Conservation (phyloP, 2,888 invertebrate genomes). For the Chloromyia formosa region DNA sequence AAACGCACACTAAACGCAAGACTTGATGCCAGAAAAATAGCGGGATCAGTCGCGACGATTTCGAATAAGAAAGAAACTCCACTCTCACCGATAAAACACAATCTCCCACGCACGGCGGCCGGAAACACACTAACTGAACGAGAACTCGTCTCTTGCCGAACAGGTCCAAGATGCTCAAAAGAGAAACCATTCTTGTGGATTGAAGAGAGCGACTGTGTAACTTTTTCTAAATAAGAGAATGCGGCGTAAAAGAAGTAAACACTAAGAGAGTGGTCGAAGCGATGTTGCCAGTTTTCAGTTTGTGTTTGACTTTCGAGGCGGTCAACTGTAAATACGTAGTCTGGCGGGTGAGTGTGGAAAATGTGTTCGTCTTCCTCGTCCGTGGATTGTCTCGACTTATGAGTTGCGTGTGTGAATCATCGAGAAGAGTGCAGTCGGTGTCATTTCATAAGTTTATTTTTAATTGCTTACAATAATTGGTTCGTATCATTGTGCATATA, state of each 20-base stretch:
- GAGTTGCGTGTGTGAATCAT: too few species aligned
- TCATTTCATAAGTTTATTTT: too few species aligned
- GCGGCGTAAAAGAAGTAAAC: neutral
- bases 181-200: neutral
- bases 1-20: neutral
- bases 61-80: neutral
- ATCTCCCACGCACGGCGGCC: conserved; percentile 34
- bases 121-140: conserved; percentile 34
- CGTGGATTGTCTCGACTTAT: too few species aligned
- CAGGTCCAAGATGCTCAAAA: conserved; percentile 11
- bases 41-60: neutral
- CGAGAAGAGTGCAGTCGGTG: too few species aligned
- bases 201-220: neutral
- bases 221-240: neutral
- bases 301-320: too few species aligned
- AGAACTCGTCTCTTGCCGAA: neutral
- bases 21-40: conserved; percentile 1
- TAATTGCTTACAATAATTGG: too few species aligned
- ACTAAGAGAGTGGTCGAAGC: neutral
- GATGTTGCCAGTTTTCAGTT: neutral
- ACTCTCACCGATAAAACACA: neutral
- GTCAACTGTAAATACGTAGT: neutral
- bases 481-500: too few species aligned
- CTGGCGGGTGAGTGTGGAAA: too few species aligned
- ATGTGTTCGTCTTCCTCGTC: too few species aligned